These are phyloP conservation scores for Drosophila mauritiana DNA, from an alignment of 1,140 invertebrate species.

Conservation along the genomic window DNA sequence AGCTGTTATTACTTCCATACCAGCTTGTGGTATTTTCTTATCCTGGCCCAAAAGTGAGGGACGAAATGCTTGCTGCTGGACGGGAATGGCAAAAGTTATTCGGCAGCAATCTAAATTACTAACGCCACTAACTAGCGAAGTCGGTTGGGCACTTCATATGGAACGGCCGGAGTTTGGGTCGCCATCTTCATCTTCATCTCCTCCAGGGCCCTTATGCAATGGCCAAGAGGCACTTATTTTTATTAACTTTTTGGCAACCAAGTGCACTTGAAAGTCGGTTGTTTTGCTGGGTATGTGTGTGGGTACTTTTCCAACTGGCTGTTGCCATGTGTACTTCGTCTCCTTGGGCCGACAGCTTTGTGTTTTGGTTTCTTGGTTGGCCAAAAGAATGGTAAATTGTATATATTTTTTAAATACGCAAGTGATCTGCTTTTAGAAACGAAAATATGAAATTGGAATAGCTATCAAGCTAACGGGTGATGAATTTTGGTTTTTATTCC, in stretches of 20 bases:
- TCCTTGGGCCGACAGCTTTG: too few relatives aligned
- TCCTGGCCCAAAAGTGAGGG: slow-evolving; percentile 34
- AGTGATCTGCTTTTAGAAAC: not conserved
- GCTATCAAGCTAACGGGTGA: not conserved
- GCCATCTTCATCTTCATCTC: slow-evolving; percentile 55
- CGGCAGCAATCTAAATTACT: slow-evolving; percentile 68
- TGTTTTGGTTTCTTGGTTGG: slow-evolving; percentile 2
- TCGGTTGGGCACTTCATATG: slow-evolving; percentile 45
- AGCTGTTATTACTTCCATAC: slow-evolving; percentile 52
- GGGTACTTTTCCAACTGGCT: slow-evolving; percentile 14
- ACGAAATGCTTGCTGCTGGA: slow-evolving; percentile 45
- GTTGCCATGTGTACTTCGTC: slow-evolving; percentile 39
- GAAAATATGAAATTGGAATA: not conserved
- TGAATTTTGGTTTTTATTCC: slow-evolving; percentile 12
- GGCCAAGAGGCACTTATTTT: slow-evolving; percentile 78
- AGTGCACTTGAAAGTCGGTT: slow-evolving; percentile 72
- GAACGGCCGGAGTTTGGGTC: slow-evolving; percentile 11
- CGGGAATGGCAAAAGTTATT: slow-evolving; percentile 53
- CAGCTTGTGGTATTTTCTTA: slow-evolving; percentile 37
- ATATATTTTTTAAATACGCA: slow-evolving; percentile 9
- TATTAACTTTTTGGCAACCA: slow-evolving; percentile 77
- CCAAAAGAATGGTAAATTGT: slow-evolving; percentile 40
- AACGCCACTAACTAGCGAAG: slow-evolving; percentile 55
- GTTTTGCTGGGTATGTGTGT: slow-evolving; percentile 31
- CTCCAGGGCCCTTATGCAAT: slow-evolving; percentile 45